Conservation (phyloP, 2,797 vertebrate genomes). For the Sylvilagus floridanus region DNA sequence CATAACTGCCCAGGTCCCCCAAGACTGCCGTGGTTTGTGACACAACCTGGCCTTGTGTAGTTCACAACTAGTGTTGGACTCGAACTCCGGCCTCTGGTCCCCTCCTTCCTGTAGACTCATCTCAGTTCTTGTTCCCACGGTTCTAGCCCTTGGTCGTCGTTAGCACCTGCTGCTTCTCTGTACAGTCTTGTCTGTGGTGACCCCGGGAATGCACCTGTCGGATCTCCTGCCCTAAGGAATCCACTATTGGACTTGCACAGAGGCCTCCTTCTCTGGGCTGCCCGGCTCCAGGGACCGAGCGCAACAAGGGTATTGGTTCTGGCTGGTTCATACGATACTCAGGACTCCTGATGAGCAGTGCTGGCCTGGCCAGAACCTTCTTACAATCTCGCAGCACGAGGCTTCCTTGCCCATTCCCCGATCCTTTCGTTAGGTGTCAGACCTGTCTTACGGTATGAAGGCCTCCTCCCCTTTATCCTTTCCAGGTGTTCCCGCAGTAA, state of each 20-base stretch:
- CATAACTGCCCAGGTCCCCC: not conserved
- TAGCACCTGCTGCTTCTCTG: not conserved
- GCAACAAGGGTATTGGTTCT: not conserved
- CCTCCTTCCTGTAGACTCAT: not conserved
- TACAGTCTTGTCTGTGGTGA: not conserved
- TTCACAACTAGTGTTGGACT: not conserved
- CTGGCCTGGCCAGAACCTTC: not conserved
- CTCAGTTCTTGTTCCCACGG: not conserved
- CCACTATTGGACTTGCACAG: not conserved
- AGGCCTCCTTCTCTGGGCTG: not conserved
- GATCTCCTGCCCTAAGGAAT: not conserved
- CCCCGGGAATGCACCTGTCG: not conserved
- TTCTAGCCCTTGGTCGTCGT: not conserved
- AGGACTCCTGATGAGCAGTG: not conserved
- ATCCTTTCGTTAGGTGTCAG: not conserved
- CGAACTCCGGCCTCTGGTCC: not conserved
- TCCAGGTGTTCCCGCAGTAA: slow-evolving; percentile 45
- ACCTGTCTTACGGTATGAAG: not conserved
- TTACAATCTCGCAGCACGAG: not conserved
- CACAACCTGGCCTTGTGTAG: not conserved
- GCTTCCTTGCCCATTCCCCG: not conserved
- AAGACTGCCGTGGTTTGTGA: not conserved
- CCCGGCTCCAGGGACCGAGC: not conserved
- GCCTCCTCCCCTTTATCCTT: not conserved
- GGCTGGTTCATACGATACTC: not conserved